Base-by-base conservation (phyloP, 2,797 vertebrate genomes). In the Salmo trutta region DNA sequence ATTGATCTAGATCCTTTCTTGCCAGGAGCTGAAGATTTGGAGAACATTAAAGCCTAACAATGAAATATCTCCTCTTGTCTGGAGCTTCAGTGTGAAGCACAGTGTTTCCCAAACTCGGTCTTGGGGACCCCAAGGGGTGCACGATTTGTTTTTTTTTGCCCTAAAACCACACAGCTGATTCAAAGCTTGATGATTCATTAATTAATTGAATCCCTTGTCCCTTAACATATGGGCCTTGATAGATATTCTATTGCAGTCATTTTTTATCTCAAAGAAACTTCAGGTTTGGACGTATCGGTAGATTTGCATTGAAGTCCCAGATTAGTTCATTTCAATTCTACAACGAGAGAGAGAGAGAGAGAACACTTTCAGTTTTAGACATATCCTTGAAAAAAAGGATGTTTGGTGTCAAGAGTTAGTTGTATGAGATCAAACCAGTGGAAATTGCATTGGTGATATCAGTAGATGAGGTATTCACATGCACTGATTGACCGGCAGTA, bases 11-110 rank as follows among this genome's bases (percentile, higher is more conserved):
- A n/a, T 56, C 17, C 17, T n/a, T 56, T n/a, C 54, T 56, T 56
- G 54, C 19, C 54, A 56, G n/a, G 54, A 56, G n/a, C 41, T 75
- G 47, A 41, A 74, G 71, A 71, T 74, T 75, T 75, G 66, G 7
- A 41, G 8, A 12, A 36, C 15, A 41, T 5, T 15, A 4, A 53
- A 33, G 24, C 52, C 31, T 36, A 7, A 24, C 67, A 67, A 56
- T n/a, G 17, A 41, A 41, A n/a, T 56, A 56, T 56, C 54, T 56
- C 54, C 54, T 56, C 54, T 56, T 56, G n/a, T 56, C 17, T 19
- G 54, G 54, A 56, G 54, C 14, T 56, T 56, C 54, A 56, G 8
- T 8, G 2, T 56, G 54, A 6, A 56, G 54, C 54, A 41, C 7
- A 10, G 8, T 7, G 41, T 41, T 10, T 41, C 41, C 41, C 8